Conservation (phyloP, 2,888 invertebrate species). For the Polyommatus iphigenia region DNA sequence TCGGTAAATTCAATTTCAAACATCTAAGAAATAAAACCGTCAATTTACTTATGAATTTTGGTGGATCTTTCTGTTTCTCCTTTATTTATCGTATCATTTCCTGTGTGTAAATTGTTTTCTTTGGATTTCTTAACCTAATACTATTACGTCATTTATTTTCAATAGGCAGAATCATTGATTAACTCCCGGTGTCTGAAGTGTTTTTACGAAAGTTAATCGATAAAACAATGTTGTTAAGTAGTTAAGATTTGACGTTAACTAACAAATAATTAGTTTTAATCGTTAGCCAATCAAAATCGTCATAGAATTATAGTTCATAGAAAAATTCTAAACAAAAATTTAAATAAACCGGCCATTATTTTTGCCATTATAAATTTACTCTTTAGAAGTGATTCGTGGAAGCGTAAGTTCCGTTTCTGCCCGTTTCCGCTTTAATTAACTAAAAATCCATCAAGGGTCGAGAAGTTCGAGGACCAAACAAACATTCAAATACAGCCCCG, state of each 20-base stretch:
- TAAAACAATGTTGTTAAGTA: too few species aligned
- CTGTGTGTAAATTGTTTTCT: neutral
- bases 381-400: neutral
- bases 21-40: constrained; percentile 19
- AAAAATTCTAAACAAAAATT: neutral
- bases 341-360: neutral
- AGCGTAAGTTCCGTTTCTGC: neutral
- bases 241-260: too few species aligned
- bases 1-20: constrained; percentile 23
- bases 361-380: neutral
- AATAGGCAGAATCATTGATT: neutral
- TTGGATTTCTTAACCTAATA: neutral
- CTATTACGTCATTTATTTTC: neutral
- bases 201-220: too few species aligned
- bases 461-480: neutral
- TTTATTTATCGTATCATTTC: constrained; percentile 8
- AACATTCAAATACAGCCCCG: neutral
- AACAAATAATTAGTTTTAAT: too few species aligned
- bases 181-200: neutral
- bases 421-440: neutral
- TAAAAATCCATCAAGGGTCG: neutral
- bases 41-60: constrained; percentile 15
- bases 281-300: too few species aligned
- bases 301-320: neutral
- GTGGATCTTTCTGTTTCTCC: neutral